Evolutionary conservation across 2,797 vertebrate species (phyloP).

Genomic region (Scolopax bukidnonensis): DNA sequence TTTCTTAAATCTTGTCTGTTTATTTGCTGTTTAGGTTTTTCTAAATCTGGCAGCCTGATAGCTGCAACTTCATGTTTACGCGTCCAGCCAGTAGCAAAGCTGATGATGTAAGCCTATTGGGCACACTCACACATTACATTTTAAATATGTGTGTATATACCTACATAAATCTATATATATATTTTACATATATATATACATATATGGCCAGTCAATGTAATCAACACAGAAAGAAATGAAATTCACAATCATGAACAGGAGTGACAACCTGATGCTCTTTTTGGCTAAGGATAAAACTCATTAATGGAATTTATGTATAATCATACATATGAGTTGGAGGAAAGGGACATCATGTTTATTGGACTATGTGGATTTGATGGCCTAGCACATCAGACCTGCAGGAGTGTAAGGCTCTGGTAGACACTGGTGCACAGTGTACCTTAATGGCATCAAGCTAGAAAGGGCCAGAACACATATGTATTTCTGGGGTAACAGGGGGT

Average conservation of each 20-base stretch:
- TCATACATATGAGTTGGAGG: background rate
- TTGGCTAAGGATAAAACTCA: background rate
- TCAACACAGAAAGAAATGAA: background rate
- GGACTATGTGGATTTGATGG: background rate
- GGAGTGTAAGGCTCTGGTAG: background rate
- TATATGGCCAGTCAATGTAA: background rate
- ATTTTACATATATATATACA: no score
- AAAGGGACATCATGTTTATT: background rate
- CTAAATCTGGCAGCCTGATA: background rate
- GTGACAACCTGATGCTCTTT: background rate
- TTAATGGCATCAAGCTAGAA: background rate
- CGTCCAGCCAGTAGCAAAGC: background rate
- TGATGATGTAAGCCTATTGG: background rate
- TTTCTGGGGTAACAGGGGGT: background rate
- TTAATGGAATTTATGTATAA: background rate
- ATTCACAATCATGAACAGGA: background rate
- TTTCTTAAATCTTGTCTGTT: background rate
- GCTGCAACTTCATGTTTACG: background rate
- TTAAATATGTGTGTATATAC: background rate
- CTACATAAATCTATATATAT: background rate
- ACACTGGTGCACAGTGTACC: background rate
- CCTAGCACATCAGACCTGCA: background rate
- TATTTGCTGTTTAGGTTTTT: background rate
- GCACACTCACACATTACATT: background rate
- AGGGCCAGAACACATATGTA: background rate